Percentiles rank a stretch among this genome's conserved stretches.
Conservation (phyloP, 1,140 invertebrate genomes). For the Calosoma granatense region DNA sequence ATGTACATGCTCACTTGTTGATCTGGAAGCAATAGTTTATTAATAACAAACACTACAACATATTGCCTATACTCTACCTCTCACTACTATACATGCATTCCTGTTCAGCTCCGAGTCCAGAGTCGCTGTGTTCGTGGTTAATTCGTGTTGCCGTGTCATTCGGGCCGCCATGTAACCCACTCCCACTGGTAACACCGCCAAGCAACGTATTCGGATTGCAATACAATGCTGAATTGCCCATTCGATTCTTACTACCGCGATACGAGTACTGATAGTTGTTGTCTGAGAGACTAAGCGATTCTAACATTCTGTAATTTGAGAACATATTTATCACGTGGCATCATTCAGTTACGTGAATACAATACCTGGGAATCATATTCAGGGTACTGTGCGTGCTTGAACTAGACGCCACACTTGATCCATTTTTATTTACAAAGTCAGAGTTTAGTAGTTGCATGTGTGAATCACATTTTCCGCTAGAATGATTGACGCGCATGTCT, state of each 20-base stretch:
- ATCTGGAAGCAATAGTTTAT: no score
- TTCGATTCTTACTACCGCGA: slow-evolving; percentile 14
- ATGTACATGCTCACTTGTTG: background rate
- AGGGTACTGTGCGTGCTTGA: slow-evolving; percentile 13
- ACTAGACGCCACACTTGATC: slow-evolving; percentile 7
- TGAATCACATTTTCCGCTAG: slow-evolving; percentile 12
- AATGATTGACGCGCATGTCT: slow-evolving; percentile 12
- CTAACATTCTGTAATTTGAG: slow-evolving; percentile 20
- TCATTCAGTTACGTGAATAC: background rate
- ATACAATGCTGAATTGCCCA: slow-evolving; percentile 16
- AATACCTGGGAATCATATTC: slow-evolving; percentile 19
- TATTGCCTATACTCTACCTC: no score
- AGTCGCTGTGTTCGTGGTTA: slow-evolving; percentile 57
- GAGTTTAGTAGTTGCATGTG: slow-evolving; percentile 5
- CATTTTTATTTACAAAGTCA: slow-evolving; percentile 1
- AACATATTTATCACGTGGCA: background rate
- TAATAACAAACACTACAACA: no score
- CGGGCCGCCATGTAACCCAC: slow-evolving; percentile 11
- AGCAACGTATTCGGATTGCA: slow-evolving; percentile 18
- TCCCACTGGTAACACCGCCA: slow-evolving; percentile 11
- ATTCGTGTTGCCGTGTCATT: slow-evolving; percentile 37
- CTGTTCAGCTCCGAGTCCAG: slow-evolving; percentile 55
- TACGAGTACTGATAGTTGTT: slow-evolving; percentile 16
- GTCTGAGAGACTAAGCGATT: slow-evolving; percentile 19
- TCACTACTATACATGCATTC: slow-evolving; percentile 52